Percentiles rank a stretch among this genome's conserved stretches.
phyloP scores from a whole-genome alignment of 30 jellyfish, hydroid and myxozoan genomes.

The Hydractinia echinata region DNA sequence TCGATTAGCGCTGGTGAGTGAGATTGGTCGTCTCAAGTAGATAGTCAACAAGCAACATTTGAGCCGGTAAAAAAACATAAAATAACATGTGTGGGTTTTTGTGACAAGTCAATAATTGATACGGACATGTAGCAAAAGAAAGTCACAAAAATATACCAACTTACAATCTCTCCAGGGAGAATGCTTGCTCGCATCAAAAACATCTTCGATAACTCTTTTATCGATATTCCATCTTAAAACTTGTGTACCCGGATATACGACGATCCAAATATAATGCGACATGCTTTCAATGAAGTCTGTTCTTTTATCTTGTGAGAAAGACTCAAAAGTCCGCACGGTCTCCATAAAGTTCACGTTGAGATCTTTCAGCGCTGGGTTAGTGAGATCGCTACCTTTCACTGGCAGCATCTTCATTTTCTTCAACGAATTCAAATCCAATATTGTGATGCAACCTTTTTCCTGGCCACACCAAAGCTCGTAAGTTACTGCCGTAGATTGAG shows the following conservation, averaged over 20 bases:
- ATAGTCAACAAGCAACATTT: too few relatives aligned
- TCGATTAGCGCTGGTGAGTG: too few relatives aligned
- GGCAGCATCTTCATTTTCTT: conserved; percentile 46
- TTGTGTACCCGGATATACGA: conserved; percentile 83
- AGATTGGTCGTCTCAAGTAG: too few relatives aligned
- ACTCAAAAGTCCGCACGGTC: conserved; percentile 50
- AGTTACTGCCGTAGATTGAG: conserved; percentile 11
- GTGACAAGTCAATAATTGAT: too few relatives aligned
- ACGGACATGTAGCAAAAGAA: too few relatives aligned
- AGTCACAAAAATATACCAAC: conserved; percentile 19
- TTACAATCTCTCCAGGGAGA: conserved; percentile 57
- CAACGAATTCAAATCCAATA: conserved; percentile 56
- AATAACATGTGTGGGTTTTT: too few relatives aligned
- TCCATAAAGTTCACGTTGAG: conserved; percentile 66
- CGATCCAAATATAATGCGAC: conserved; percentile 77
- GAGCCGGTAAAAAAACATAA: too few relatives aligned
- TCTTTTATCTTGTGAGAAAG: background rate
- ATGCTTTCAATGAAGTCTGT: background rate
- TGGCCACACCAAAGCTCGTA: conserved; percentile 97
- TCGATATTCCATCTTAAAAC: conserved; percentile 84
- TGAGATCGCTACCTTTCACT: conserved; percentile 43
- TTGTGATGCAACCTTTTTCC: conserved; percentile 73
- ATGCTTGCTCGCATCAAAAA: conserved; percentile 55
- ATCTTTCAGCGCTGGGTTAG: conserved; percentile 37
- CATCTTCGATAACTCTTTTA: conserved; percentile 46